Percentiles rank a stretch among this genome's conserved stretches.
Conservation (phyloP, 2,888 invertebrate species). For the Erebia aethiops region DNA sequence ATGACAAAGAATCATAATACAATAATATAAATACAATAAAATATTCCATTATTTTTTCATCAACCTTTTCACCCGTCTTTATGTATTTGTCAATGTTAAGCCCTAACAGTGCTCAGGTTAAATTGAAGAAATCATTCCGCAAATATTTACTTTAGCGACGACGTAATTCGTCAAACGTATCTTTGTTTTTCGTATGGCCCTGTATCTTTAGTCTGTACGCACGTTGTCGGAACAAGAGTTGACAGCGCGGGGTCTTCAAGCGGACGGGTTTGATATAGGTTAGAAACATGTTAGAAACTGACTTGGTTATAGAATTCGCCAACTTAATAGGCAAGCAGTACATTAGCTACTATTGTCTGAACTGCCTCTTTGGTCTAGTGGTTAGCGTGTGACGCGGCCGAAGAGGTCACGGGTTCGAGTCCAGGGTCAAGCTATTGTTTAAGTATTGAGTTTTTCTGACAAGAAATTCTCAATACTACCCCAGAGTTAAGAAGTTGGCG, state of each 20-base stretch:
- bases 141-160: conserved; percentile 11
- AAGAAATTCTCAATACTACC: no score
- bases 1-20: neutral
- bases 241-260: neutral
- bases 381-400: no score
- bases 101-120: neutral
- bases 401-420: no score
- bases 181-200: conserved; percentile 15
- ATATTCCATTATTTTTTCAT: neutral
- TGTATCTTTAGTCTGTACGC: conserved; percentile 16
- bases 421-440: no score
- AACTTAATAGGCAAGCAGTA: no score
- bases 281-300: neutral
- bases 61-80: neutral
- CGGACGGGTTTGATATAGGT: neutral
- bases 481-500: no score
- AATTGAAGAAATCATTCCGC: conserved; percentile 6
- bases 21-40: no score
- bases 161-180: conserved; percentile 17
- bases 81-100: conserved; percentile 12
- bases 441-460: no score
- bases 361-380: no score
- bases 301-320: neutral
- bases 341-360: no score
- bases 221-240: neutral